Evolutionary conservation across 2,888 invertebrate genomes (phyloP), one percentile per base, ranked within the genome.

Genomic region (Nesidiocoris tenuis): DNA sequence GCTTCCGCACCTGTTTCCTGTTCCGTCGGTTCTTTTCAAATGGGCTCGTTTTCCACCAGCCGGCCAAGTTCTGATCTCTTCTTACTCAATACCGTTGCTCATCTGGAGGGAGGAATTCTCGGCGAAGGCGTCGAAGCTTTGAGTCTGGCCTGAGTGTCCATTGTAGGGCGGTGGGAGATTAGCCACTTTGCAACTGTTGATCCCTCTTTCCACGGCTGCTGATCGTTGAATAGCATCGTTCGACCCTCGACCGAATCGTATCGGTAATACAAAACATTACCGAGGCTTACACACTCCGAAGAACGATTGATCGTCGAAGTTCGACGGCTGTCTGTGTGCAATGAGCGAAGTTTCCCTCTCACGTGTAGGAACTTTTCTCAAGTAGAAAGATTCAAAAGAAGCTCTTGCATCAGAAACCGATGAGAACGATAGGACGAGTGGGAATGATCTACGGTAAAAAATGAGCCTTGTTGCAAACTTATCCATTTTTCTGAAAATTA

Each of bases 171-270:
- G 67, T 54, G 54, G 56, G n/a, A 23, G 67, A 67, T 67, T 67
- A 67, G 67, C 56, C 67, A 21, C 67, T 56, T 39, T 56, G 55
- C 67, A 67, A 67, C 67, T 67, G 67, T 67, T 67, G 67, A 67
- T 67, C 67, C 67, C 56, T 21, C 55, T 67, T 67, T 21, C 7
- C 22, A 54, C 39, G 55, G 1, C 22, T 21, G 56, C 56, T 54
- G 19, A 18, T 17, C 25, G 18, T 17, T 25, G 17, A 24, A 65
- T 54, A 25, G 55, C 21, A 19, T 55, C 66, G 66, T 66, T 55
- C 19, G 3, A 18, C 55, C 55, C n/a, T n/a, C 39, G 39, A 3
- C 39, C 39, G 39, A 39, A 39, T 12, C 39, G 39, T 39, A 39
- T 39, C 39, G 39, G 39, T 12, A 3, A n/a, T n/a, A n/a, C n/a